Evolutionary conservation across 2,888 invertebrate species (phyloP), one percentile per base, ranked within the genome.

Genomic region (Archaeoteleia sp.): DNA sequence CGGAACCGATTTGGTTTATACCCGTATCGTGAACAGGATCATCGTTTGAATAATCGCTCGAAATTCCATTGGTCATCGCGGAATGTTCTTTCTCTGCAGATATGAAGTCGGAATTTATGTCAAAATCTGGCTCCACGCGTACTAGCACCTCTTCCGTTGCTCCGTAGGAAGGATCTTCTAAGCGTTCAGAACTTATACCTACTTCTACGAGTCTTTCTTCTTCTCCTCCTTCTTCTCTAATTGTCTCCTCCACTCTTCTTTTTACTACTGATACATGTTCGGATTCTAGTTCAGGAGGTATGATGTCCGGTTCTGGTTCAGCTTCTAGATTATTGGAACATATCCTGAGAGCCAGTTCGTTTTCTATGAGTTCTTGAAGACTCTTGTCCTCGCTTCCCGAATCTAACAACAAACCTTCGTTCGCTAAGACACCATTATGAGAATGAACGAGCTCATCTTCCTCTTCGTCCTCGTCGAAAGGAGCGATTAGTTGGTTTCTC

Each of bases 301-400:
- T 12, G 6, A 4, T 2, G 4, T 14, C 35, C 2, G 6, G 14
- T 14, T 32, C 39, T 6, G 49, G 53, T 27, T 71, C 60, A 7
- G 70, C 58, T 6, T 73, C 73, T 1, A 75, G 67, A 46, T 71
- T 73, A 25, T 55, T 78, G 1, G 82, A 77, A 32, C 80, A 81
- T 65, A 84, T 85, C 61, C 84, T 75, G 9, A 85, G 54, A 0
- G 82, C 85, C 14, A 85, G 68, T 51, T 85, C 85, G 63, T 79
- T 84, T 55, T 85, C 84, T 55, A 85, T 85, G 30, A 85, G 63
- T 46, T 85, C 84, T 60, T 84, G 83, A 0, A 85, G 76, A 20
- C 84, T 85, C 71, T 85, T 84, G 48, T 83, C 84, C n/a, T 83
- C 82, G 30, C 68, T 79, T n/a, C 80, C 79, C 9, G 71, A 72